phyloP scores from a whole-genome alignment of 2,113 vertebrate species.

The Polypterus bichir region DNA sequence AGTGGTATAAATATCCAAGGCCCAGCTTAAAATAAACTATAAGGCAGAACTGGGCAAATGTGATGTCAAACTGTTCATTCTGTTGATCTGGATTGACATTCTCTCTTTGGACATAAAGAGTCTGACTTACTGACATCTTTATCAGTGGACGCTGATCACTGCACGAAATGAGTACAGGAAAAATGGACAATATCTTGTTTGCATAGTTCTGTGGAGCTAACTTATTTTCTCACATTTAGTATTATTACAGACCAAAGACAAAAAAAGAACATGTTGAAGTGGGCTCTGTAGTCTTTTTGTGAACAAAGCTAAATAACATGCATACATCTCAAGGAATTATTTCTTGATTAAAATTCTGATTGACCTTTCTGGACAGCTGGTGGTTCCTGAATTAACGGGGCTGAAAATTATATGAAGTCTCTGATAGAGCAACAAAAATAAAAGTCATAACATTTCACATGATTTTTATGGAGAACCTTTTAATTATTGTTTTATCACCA shows the following conservation, averaged over 20 bases:
- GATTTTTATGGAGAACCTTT: no score
- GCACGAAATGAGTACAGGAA: slow-evolving; percentile 25
- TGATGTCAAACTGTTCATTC: slow-evolving; percentile 32
- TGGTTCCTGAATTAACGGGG: slow-evolving; percentile 27
- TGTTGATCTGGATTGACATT: slow-evolving; percentile 30
- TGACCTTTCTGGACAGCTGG: slow-evolving; percentile 24
- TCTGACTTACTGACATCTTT: slow-evolving; percentile 34
- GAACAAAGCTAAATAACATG: slow-evolving; percentile 31
- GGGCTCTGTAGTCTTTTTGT: slow-evolving; percentile 41
- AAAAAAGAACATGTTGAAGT: slow-evolving; percentile 59
- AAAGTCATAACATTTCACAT: neutral
- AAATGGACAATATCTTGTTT: slow-evolving; percentile 50
- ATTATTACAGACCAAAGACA: slow-evolving; percentile 95
- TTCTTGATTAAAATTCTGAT: slow-evolving; percentile 28
- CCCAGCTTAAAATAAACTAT: slow-evolving; percentile 9
- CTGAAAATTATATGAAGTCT: slow-evolving; percentile 28
- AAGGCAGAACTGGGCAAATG: slow-evolving; percentile 43
- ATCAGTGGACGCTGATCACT: slow-evolving; percentile 38
- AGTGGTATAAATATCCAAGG: slow-evolving; percentile 30
- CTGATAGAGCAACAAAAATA: slow-evolving; percentile 27
- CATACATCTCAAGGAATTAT: slow-evolving; percentile 29
- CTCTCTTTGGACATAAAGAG: slow-evolving; percentile 32
- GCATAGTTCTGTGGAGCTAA: slow-evolving; percentile 76
- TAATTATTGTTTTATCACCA: no score
- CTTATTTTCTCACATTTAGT: slow-evolving; percentile 74